Evolutionary conservation across 92 coral and sea anemone species (phyloP).

Genomic region (Siderastrea siderea): DNA sequence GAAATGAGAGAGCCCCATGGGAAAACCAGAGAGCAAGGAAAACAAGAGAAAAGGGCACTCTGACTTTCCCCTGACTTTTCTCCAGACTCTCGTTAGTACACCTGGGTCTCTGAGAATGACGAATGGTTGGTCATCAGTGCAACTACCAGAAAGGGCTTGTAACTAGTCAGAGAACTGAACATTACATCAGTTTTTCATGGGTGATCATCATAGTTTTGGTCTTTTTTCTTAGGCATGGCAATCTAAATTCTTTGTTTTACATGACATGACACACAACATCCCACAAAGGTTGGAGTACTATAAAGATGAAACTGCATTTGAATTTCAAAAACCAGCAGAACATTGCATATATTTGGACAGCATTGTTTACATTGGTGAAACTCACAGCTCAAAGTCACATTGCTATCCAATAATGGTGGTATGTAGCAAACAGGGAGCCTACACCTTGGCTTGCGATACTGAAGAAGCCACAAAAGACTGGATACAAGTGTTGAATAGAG

Average conservation of each 20-base stretch:
- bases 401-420: conserved; percentile 76
- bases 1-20: too few species aligned
- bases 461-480: conserved; percentile 71
- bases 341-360: conserved; percentile 61
- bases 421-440: conserved; percentile 64
- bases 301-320: conserved; percentile 69
- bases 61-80: too few species aligned
- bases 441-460: conserved; percentile 66
- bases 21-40: too few species aligned
- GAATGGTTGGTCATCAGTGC: too few species aligned
- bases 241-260: conserved; percentile 75
- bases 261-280: conserved; percentile 26
- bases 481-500: conserved; percentile 63
- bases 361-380: conserved; percentile 72
- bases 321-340: conserved; percentile 44
- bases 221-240: conserved; percentile 76
- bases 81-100: too few species aligned
- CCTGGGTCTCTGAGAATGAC: too few species aligned
- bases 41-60: too few species aligned
- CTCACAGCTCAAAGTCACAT: conserved; percentile 63
- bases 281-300: conserved; percentile 74
- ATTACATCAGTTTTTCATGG: too few species aligned
- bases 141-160: too few species aligned
- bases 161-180: too few species aligned
- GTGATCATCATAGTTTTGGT: too few species aligned